Percentiles rank a stretch among this genome's conserved stretches.
These are phyloP conservation scores for Metridium senile DNA, from an alignment of 92 coral and sea anemone species.

Conservation along the genomic window DNA sequence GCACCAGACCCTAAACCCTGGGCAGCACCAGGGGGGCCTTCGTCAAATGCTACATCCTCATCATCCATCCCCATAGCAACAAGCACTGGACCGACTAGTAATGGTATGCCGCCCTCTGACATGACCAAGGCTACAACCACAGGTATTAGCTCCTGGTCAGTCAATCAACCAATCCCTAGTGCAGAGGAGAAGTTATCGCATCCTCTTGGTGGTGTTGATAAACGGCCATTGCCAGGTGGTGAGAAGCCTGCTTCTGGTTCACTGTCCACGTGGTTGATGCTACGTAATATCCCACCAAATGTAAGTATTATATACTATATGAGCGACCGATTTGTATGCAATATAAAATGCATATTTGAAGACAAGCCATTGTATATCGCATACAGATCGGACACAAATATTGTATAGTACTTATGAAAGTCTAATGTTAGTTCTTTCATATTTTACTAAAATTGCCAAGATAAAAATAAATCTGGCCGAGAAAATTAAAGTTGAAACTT, in stretches of 20 bases:
- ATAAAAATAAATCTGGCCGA: no score
- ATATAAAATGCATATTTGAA: no score
- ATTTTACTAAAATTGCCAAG: no score
- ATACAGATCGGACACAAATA: no score
- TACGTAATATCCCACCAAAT: constrained; percentile 89
- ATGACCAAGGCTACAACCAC: constrained; percentile 63
- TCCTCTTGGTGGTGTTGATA: constrained; percentile 30
- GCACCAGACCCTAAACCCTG: constrained; percentile 78
- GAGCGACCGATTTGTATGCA: no score
- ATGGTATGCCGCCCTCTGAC: constrained; percentile 38
- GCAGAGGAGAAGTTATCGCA: constrained; percentile 73
- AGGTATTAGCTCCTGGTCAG: constrained; percentile 89
- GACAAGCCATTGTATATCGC: no score
- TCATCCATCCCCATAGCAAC: constrained; percentile 48
- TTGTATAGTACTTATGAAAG: no score
- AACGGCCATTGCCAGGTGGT: constrained; percentile 37
- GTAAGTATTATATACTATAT: constrained; percentile 43
- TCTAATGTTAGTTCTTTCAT: no score
- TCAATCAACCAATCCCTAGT: constrained; percentile 88
- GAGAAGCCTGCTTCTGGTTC: constrained; percentile 62
- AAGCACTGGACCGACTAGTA: constrained; percentile 28
- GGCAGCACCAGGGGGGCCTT: constrained; percentile 90
- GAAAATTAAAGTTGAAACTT: no score
- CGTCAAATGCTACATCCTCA: constrained; percentile 55
- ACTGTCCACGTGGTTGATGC: constrained; percentile 96